These are phyloP conservation scores for Trilocha varians DNA, from an alignment of 2,888 invertebrate species.

Conservation along the genomic window DNA sequence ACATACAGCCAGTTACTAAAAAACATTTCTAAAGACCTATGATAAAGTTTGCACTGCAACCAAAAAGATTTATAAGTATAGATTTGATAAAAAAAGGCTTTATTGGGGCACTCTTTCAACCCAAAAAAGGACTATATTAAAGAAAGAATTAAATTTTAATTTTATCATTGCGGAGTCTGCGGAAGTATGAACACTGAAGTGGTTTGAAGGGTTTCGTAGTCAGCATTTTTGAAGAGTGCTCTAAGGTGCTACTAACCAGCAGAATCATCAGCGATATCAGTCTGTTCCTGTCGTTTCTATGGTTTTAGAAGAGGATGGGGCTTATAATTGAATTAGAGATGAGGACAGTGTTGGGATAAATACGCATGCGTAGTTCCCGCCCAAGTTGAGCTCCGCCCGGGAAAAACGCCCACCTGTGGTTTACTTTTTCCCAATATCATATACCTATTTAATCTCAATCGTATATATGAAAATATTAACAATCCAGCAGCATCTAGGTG, in stretches of 20 bases:
- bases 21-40: too few relatives aligned
- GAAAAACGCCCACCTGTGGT: slow-evolving; percentile 64
- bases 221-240: slow-evolving; percentile 53
- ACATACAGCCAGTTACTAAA: too few relatives aligned
- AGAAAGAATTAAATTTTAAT: not conserved
- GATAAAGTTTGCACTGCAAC: too few relatives aligned
- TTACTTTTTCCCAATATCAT: slow-evolving; percentile 17
- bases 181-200: slow-evolving; percentile 61
- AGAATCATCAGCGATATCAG: slow-evolving; percentile 21
- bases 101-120: too few relatives aligned
- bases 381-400: slow-evolving; percentile 57
- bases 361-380: slow-evolving; percentile 63
- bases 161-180: slow-evolving; percentile 31
- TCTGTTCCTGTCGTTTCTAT: slow-evolving; percentile 46
- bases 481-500: not conserved
- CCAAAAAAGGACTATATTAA: not conserved
- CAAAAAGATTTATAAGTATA: too few relatives aligned
- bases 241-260: slow-evolving; percentile 35
- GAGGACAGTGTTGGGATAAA: slow-evolving; percentile 27
- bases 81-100: too few relatives aligned
- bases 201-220: slow-evolving; percentile 44
- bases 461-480: not conserved
- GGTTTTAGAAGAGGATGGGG: slow-evolving; percentile 45
- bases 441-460: slow-evolving; percentile 4
- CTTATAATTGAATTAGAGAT: slow-evolving; percentile 33